These are phyloP conservation scores for Ophion ellenae DNA, from an alignment of 2,888 invertebrate species.

Conservation along the genomic window DNA sequence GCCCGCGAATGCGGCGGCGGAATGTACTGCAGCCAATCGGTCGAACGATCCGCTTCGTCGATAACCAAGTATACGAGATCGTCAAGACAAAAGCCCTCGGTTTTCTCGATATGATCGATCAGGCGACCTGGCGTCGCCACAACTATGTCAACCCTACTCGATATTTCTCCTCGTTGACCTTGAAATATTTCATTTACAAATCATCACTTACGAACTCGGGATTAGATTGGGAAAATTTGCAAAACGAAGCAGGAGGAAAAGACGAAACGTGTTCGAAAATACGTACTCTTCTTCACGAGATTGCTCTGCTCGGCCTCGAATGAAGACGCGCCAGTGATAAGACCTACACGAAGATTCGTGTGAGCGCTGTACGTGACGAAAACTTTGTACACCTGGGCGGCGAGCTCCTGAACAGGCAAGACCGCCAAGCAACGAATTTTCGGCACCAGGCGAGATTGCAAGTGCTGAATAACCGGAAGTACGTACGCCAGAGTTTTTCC, in stretches of 20 bases:
- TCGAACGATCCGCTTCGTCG: conserved; percentile 98
- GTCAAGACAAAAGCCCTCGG: conserved; percentile 90
- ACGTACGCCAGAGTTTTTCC: conserved; percentile 96
- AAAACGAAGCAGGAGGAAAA: not conserved
- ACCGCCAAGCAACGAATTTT: conserved; percentile 94
- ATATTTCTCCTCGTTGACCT: conserved; percentile 83
- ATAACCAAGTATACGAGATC: conserved; percentile 92
- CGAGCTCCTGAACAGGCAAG: conserved; percentile 96
- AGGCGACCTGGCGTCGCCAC: conserved; percentile 97
- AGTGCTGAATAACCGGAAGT: conserved; percentile 91
- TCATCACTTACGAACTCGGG: not conserved
- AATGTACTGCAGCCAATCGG: conserved; percentile 93
- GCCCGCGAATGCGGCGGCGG: conserved; percentile 81
- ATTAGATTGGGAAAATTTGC: not conserved
- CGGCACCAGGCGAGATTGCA: conserved; percentile 87
- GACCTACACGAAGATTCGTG: conserved; percentile 89
- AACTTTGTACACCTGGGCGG: conserved; percentile 94
- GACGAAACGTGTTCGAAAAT: not conserved
- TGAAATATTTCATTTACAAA: conserved; percentile 24
- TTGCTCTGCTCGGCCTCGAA: conserved; percentile 89
- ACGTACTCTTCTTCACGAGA: conserved; percentile 84
- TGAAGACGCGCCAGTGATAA: conserved; percentile 89
- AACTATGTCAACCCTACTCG: conserved; percentile 91
- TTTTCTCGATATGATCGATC: conserved; percentile 95
- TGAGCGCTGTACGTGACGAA: conserved; percentile 89